Conservation (phyloP, 2,888 invertebrate genomes). For the Urechis unicinctus region DNA sequence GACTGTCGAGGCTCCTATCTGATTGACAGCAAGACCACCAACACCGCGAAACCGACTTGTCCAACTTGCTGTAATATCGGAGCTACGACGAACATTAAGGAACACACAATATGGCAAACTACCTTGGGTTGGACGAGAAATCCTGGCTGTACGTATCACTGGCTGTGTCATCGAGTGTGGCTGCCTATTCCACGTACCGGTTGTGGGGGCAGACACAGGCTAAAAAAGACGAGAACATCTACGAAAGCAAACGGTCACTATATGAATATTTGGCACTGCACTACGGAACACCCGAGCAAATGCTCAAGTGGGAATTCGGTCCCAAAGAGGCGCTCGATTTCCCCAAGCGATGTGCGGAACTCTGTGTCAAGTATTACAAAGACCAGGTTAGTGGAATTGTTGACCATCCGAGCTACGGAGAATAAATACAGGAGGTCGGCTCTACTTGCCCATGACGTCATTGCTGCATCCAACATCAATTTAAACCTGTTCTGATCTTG, state of each 20-base stretch:
- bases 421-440: too few relatives aligned
- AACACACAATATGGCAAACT: too few relatives aligned
- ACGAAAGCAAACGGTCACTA: conserved; percentile 37
- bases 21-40: too few relatives aligned
- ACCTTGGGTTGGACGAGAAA: too few relatives aligned
- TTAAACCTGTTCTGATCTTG: too few relatives aligned
- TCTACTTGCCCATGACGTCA: too few relatives aligned
- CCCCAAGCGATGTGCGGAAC: conserved; percentile 41
- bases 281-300: conserved; percentile 34
- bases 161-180: conserved; percentile 11
- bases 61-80: too few relatives aligned
- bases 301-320: conserved; percentile 34
- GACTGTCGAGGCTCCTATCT: too few relatives aligned
- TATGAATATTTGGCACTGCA: conserved; percentile 45
- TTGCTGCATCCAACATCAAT: too few relatives aligned
- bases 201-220: conserved; percentile 5
- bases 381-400: conserved; percentile 19
- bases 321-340: conserved; percentile 40
- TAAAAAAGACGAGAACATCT: conserved; percentile 18
- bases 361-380: conserved; percentile 36
- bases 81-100: too few relatives aligned
- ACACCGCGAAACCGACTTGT: too few relatives aligned
- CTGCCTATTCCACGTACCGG: conserved; percentile 11
- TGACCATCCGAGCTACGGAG: background rate
- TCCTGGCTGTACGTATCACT: too few relatives aligned